Conservation (phyloP, 1,140 invertebrate species). For the Contarinia nasturtii region DNA sequence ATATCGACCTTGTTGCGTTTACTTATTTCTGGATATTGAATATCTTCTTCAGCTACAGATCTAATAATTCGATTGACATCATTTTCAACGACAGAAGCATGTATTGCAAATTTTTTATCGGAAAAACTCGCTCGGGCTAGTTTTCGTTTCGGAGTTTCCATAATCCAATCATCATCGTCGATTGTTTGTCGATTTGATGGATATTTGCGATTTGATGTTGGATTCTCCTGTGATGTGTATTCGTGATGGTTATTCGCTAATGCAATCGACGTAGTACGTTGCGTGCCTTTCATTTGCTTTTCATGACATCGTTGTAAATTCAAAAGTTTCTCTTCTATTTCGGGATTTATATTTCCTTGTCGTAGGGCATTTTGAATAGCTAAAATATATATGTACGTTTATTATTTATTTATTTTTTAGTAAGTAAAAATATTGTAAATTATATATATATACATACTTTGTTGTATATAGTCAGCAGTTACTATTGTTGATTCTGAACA, state of each 20-base stretch:
- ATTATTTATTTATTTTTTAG: not conserved
- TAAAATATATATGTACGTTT: conserved; percentile 20
- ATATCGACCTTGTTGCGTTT: no score
- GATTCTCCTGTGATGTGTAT: not conserved
- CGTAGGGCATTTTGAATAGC: conserved; percentile 67
- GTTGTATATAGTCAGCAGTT: conserved; percentile 74
- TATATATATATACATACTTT: conserved; percentile 39
- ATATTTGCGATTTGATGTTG: conserved; percentile 4
- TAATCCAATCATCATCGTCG: conserved; percentile 34
- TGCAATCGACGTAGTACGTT: conserved; percentile 10
- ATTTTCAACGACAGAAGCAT: no score
- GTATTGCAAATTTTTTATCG: no score
- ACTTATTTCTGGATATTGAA: no score
- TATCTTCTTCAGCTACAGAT: no score
- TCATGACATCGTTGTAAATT: conserved; percentile 76
- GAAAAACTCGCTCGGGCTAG: conserved; percentile 8
- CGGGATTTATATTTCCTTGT: conserved; percentile 74
- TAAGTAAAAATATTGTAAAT: not conserved
- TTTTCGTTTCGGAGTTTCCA: conserved; percentile 29
- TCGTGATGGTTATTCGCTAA: not conserved
- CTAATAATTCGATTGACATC: no score
- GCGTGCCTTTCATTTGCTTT: conserved; percentile 44
- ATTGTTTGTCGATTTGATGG: conserved; percentile 13
- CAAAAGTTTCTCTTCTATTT: conserved; percentile 80
- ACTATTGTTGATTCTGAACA: conserved; percentile 24